These are phyloP conservation scores for Propithecus coquereli DNA, from an alignment of 2,113 vertebrate genomes.

Conservation along the genomic window DNA sequence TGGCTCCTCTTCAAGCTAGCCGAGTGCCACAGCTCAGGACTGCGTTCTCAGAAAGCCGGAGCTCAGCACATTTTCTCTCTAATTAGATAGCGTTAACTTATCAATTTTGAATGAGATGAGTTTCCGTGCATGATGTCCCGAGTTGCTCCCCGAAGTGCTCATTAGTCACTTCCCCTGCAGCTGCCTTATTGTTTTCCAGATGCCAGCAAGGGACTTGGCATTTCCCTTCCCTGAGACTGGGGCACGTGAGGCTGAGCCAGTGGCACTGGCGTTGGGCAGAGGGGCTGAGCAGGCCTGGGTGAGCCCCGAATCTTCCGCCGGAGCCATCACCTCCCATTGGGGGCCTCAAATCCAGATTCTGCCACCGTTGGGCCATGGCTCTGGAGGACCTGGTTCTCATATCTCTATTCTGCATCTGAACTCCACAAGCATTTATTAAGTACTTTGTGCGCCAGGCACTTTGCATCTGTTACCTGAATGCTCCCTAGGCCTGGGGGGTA, in stretches of 20 bases:
- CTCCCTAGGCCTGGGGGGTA: neutral
- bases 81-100: constrained; percentile 53
- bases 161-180: constrained; percentile 74
- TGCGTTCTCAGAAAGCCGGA: neutral
- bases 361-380: neutral
- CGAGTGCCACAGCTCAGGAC: neutral
- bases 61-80: constrained; percentile 48
- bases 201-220: constrained; percentile 53
- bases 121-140: constrained; percentile 58
- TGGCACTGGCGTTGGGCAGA: neutral
- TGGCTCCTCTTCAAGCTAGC: neutral
- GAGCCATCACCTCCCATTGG: neutral
- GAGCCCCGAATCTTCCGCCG: neutral
- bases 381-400: neutral
- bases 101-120: constrained; percentile 68
- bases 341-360: neutral
- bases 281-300: neutral
- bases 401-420: neutral
- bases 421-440: neutral
- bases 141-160: constrained; percentile 66
- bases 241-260: neutral
- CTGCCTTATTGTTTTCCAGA: constrained; percentile 61
- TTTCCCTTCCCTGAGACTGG: constrained; percentile 30
- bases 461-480: neutral
- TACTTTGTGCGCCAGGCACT: neutral